A percentile compares a stretch with the other conserved stretches of the same genome.
phyloP scores from a whole-genome alignment of 2,888 invertebrate species.

The Meiosimyza decipiens region DNA sequence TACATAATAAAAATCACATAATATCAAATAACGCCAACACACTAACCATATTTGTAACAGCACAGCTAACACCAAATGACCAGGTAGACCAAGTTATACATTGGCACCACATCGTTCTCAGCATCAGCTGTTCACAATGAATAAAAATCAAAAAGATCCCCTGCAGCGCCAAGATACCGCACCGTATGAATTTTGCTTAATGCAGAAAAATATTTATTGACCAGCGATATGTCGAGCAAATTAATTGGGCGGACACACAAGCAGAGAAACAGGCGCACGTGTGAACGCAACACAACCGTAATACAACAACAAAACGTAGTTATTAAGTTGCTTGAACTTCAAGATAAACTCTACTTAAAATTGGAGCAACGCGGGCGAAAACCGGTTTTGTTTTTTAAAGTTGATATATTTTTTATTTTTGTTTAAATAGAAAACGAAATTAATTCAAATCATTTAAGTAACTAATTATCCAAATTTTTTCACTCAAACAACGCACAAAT shows the following conservation, averaged over 20 bases:
- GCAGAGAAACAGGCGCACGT: conserved; percentile 12
- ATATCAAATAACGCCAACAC: too few species aligned
- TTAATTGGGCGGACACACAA: conserved; percentile 22
- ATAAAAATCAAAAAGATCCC: too few species aligned
- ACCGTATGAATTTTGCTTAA: background rate
- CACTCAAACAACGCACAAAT: conserved; percentile 11
- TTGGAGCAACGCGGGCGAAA: background rate
- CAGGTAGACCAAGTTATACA: too few species aligned
- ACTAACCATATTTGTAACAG: too few species aligned
- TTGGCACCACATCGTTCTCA: too few species aligned
- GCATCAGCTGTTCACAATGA: too few species aligned
- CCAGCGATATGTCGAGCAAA: conserved; percentile 12
- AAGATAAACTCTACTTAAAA: background rate
- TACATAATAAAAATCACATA: background rate
- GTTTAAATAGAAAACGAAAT: background rate
- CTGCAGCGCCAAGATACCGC: background rate
- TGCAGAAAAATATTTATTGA: conserved; percentile 1
- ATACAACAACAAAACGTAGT: background rate
- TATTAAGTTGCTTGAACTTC: too few species aligned
- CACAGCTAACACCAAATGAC: too few species aligned
- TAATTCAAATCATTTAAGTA: background rate
- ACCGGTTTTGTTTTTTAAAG: conserved; percentile 16
- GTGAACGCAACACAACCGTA: background rate
- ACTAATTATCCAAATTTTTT: conserved; percentile 18
- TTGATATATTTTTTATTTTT: conserved; percentile 15